These are phyloP conservation scores for Globodera ellingtonae DNA, from an alignment of 1,140 invertebrate species.

Conservation along the genomic window DNA sequence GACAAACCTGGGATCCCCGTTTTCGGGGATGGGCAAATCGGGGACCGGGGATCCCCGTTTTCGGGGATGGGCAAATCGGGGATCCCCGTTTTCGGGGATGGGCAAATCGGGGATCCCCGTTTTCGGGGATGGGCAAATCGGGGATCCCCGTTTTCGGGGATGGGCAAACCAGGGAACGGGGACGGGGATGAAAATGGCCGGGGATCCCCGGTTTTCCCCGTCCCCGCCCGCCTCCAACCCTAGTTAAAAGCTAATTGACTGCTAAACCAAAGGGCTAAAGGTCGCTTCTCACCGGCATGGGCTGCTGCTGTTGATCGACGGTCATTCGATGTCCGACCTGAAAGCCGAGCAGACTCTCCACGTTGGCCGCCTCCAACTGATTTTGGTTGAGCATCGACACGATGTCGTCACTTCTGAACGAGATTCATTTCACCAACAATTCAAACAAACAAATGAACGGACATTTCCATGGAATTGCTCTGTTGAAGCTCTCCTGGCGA, in stretches of 20 bases:
- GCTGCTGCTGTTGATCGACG: constrained; percentile 33
- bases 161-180: too few relatives aligned
- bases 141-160: too few relatives aligned
- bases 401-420: constrained; percentile 51
- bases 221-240: too few relatives aligned
- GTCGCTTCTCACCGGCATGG: not conserved
- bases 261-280: not conserved
- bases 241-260: constrained; percentile 3
- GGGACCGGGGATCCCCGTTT: too few relatives aligned
- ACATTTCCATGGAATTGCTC: constrained; percentile 61
- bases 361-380: constrained; percentile 53
- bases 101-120: too few relatives aligned
- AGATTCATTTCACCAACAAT: constrained; percentile 3
- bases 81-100: too few relatives aligned
- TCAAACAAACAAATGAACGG: constrained; percentile 30
- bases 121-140: too few relatives aligned
- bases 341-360: constrained; percentile 63
- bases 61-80: too few relatives aligned
- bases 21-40: too few relatives aligned
- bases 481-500: constrained; percentile 60
- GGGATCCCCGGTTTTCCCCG: too few relatives aligned
- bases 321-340: constrained; percentile 27
- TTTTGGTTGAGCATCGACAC: constrained; percentile 49
- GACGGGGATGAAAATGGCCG: too few relatives aligned
- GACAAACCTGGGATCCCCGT: too few relatives aligned